These are phyloP conservation scores for Eristalis intricaria DNA, from an alignment of 2,888 invertebrate species.

Conservation along the genomic window DNA sequence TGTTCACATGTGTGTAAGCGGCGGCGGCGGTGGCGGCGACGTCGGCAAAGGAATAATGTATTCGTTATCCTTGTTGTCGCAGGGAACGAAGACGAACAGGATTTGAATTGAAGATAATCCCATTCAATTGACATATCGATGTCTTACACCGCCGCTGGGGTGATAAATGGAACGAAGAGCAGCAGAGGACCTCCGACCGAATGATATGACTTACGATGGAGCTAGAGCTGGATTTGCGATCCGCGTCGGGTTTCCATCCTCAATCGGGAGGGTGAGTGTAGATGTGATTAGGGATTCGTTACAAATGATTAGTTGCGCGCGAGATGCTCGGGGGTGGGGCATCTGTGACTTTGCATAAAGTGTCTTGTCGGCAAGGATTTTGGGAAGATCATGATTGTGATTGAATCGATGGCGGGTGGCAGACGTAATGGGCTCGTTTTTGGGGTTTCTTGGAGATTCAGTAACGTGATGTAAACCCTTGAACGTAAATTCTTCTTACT, in stretches of 20 bases:
- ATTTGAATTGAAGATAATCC: conserved; percentile 48
- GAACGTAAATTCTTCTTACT: neutral
- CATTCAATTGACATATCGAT: conserved; percentile 52
- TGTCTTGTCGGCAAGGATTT: neutral
- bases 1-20: neutral
- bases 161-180: neutral
- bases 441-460: neutral
- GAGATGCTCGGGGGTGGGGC: neutral
- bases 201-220: neutral
- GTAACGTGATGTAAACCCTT: neutral
- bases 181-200: neutral
- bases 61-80: neutral
- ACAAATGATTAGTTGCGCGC: neutral
- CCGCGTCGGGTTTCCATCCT: neutral
- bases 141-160: neutral
- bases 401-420: neutral
- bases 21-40: neutral
- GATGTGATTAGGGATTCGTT: conserved; percentile 1
- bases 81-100: conserved; percentile 16
- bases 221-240: neutral
- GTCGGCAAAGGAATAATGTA: neutral
- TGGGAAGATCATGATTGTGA: neutral
- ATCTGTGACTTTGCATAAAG: neutral
- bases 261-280: neutral
- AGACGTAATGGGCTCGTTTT: neutral